Conservation (phyloP, 1,140 invertebrate species). For the Vollenhovia emeryi region DNA sequence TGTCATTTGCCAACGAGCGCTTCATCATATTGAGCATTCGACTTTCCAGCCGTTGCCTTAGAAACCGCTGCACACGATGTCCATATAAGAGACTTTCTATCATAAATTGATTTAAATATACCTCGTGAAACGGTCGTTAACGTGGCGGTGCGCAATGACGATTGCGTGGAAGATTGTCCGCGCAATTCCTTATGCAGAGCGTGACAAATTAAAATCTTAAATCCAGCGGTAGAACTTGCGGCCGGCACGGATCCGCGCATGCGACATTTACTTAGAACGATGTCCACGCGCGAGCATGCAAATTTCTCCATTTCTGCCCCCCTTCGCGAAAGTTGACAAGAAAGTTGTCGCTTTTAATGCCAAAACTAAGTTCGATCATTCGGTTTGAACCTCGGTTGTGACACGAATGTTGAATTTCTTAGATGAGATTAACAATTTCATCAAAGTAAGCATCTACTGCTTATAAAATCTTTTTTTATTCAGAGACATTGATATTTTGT, state of each 20-base stretch:
- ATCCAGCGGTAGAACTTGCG: background rate
- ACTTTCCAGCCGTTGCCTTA: background rate
- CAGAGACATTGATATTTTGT: background rate
- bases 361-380: background rate
- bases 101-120: slow-evolving; percentile 20
- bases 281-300: background rate
- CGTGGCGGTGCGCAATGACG: background rate
- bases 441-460: background rate
- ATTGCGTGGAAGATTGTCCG: slow-evolving; percentile 32
- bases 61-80: background rate
- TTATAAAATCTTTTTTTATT: background rate
- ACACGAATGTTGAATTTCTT: background rate
- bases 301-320: slow-evolving; percentile 52
- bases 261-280: slow-evolving; percentile 65
- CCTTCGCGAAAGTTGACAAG: slow-evolving; percentile 61
- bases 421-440: background rate
- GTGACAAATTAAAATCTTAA: slow-evolving; percentile 36
- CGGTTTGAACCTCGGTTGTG: background rate
- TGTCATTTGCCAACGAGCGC: background rate
- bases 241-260: background rate
- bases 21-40: background rate
- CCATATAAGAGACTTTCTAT: slow-evolving; percentile 30
- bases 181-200: slow-evolving; percentile 45
- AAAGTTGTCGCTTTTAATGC: slow-evolving; percentile 59
- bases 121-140: slow-evolving; percentile 19